Evolutionary conservation across 2,888 invertebrate species (phyloP).

Genomic region (Ectemnius continuus): DNA sequence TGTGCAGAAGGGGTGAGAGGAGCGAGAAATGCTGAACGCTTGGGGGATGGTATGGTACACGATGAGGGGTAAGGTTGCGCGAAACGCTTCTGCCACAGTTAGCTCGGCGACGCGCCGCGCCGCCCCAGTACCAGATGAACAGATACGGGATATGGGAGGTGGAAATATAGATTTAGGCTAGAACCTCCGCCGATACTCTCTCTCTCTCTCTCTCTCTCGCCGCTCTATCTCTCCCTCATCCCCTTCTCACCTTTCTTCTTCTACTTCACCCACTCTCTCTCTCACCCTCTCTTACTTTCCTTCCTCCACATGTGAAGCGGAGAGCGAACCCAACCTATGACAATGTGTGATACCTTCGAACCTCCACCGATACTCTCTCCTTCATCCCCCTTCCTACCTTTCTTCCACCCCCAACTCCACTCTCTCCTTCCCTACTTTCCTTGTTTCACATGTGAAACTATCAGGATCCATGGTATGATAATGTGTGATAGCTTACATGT

Average conservation of each 20-base stretch:
- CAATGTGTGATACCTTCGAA: constrained; percentile 27
- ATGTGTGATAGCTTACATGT: too few relatives aligned
- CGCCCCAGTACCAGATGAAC: constrained; percentile 70
- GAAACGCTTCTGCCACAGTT: constrained; percentile 58
- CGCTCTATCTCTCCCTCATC: constrained; percentile 28
- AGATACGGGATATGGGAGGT: constrained; percentile 71
- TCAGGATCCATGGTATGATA: too few relatives aligned
- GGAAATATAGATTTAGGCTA: constrained; percentile 76
- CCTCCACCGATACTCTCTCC: constrained; percentile 51
- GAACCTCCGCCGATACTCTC: constrained; percentile 57
- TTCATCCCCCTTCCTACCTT: neutral
- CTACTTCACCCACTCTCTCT: constrained; percentile 12
- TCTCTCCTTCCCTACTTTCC: constrained; percentile 31
- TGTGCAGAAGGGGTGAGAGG: neutral
- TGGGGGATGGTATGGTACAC: constrained; percentile 15
- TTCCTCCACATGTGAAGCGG: too few relatives aligned
- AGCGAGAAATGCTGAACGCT: neutral
- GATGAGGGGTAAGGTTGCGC: constrained; percentile 51
- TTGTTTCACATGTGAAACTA: too few relatives aligned
- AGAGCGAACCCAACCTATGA: too few relatives aligned
- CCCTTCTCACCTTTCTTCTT: constrained; percentile 20
- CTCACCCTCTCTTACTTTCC: constrained; percentile 25
- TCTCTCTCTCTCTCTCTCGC: neutral
- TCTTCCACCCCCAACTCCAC: constrained; percentile 18
- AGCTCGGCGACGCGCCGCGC: constrained; percentile 42